A percentile compares a stretch with the other conserved stretches of the same genome.
phyloP scores from a whole-genome alignment of 2,888 invertebrate species.

The Metallyticus violacea region DNA sequence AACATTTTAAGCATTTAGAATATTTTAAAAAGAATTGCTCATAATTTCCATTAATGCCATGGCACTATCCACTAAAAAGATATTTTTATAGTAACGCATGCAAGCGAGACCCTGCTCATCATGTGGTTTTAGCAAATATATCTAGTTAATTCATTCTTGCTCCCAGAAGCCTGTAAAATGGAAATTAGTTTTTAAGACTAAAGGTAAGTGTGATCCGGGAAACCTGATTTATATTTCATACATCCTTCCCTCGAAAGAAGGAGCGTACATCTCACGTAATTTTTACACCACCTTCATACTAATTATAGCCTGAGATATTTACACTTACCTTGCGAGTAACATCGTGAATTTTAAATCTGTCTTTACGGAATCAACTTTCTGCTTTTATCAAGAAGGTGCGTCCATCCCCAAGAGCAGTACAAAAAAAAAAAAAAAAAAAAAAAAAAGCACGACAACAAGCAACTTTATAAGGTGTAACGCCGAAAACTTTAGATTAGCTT shows the following conservation, averaged over 20 bases:
- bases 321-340: neutral
- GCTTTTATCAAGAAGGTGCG: neutral
- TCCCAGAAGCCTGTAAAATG: neutral
- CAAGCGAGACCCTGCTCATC: no score
- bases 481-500: conserved; percentile 24
- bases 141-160: neutral
- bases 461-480: neutral
- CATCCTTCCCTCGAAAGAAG: neutral
- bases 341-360: conserved; percentile 10
- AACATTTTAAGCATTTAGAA: no score
- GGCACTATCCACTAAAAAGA: no score
- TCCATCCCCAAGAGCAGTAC: neutral
- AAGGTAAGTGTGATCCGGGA: neutral
- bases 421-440: neutral
- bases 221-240: neutral
- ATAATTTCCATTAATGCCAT: no score
- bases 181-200: neutral
- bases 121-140: no score
- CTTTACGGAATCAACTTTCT: neutral
- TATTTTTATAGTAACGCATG: no score
- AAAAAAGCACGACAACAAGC: neutral
- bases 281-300: neutral
- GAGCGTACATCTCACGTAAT: neutral
- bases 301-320: neutral
- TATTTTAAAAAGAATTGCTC: no score